Conservation (phyloP, 2,888 invertebrate species). For the Cinara cedri region DNA sequence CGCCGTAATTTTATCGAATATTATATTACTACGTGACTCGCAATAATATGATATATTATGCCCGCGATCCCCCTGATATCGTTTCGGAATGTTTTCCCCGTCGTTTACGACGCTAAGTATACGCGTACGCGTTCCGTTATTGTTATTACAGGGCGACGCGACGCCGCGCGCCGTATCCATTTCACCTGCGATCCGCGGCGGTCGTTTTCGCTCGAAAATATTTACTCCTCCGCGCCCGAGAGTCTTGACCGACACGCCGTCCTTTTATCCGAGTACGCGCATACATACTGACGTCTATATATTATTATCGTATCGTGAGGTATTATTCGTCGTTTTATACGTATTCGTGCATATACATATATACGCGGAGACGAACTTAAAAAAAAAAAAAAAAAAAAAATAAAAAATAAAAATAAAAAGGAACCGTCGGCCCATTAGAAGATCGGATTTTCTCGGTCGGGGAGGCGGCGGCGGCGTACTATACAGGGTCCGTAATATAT, state of each 20-base stretch:
- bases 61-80: too few relatives aligned
- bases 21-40: too few relatives aligned
- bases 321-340: too few relatives aligned
- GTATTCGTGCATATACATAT: too few relatives aligned
- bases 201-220: slow-evolving; percentile 43
- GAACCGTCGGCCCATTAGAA: slow-evolving; percentile 7
- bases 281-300: slow-evolving; percentile 57
- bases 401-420: not conserved
- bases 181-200: slow-evolving; percentile 48
- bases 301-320: too few relatives aligned
- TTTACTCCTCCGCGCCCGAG: slow-evolving; percentile 34
- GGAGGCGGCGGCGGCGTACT: slow-evolving; percentile 13
- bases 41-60: too few relatives aligned
- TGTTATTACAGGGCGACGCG: too few relatives aligned
- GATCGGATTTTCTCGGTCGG: slow-evolving; percentile 21
- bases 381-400: too few relatives aligned
- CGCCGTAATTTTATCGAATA: too few relatives aligned
- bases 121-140: not conserved
- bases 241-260: slow-evolving; percentile 31
- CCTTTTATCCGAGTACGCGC: slow-evolving; percentile 53
- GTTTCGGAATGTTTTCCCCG: too few relatives aligned
- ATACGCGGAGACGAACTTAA: too few relatives aligned
- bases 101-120: not conserved
- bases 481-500: not conserved
- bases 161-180: slow-evolving; percentile 5